Percentiles rank a stretch among this genome's conserved stretches.
phyloP scores from a whole-genome alignment of 2,888 invertebrate species.

The Pachliopta kotzebuea region DNA sequence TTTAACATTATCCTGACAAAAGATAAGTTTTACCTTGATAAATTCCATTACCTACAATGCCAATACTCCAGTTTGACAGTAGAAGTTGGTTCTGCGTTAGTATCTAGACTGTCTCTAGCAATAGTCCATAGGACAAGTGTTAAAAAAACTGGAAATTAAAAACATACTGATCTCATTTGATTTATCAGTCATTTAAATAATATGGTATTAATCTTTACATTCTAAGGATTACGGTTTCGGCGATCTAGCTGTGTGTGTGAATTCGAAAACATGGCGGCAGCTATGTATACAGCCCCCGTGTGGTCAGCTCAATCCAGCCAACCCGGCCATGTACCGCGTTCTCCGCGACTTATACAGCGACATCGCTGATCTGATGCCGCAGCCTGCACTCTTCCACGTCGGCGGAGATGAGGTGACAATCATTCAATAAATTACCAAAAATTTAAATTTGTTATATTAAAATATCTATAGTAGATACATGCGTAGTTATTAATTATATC shows the following conservation, averaged over 20 bases:
- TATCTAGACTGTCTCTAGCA: too few species aligned
- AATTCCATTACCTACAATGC: too few species aligned
- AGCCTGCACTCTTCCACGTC: constrained; percentile 86
- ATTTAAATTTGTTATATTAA: too few species aligned
- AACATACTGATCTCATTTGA: neutral
- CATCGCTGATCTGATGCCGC: constrained; percentile 79
- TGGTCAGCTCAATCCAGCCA: constrained; percentile 90
- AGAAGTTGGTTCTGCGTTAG: too few species aligned
- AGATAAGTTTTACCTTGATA: too few species aligned
- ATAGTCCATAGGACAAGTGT: too few species aligned
- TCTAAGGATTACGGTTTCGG: constrained; percentile 79
- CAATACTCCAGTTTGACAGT: too few species aligned
- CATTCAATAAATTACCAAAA: neutral
- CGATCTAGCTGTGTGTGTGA: constrained; percentile 85
- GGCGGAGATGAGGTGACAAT: constrained; percentile 91
- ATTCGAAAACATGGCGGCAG: constrained; percentile 84
- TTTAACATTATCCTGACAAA: too few species aligned
- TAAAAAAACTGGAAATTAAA: neutral
- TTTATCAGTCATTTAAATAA: neutral
- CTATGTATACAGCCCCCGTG: constrained; percentile 92
- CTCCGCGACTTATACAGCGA: constrained; percentile 86
- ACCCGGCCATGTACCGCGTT: constrained; percentile 84
- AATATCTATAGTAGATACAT: too few species aligned
- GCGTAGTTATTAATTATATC: too few species aligned
- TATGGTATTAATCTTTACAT: constrained; percentile 40